Evolutionary conservation across 1,140 invertebrate genomes (phyloP).

Genomic region (Drosophila bipectinata): DNA sequence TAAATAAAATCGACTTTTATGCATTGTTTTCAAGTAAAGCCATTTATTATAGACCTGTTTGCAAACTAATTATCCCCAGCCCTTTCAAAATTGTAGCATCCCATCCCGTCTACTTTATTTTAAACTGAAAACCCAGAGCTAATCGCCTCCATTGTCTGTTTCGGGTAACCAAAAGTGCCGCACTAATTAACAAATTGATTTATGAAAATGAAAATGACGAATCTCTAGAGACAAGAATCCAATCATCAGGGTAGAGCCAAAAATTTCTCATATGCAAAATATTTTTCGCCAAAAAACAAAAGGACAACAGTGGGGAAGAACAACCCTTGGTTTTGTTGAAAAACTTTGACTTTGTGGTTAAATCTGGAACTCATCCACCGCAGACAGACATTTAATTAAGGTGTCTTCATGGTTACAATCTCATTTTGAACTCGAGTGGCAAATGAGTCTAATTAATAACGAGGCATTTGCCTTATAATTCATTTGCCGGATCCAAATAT

Average conservation of each 20-base stretch:
- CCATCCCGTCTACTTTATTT: neutral
- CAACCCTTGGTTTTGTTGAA: constrained; percentile 45
- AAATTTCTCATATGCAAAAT: constrained; percentile 44
- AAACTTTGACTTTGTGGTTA: constrained; percentile 73
- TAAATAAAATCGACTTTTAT: neutral
- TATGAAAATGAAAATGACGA: constrained; percentile 81
- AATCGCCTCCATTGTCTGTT: constrained; percentile 58
- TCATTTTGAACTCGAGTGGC: constrained; percentile 58
- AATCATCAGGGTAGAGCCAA: constrained; percentile 36
- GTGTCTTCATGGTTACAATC: constrained; percentile 78
- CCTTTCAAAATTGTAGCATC: neutral
- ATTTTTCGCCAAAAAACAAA: constrained; percentile 44
- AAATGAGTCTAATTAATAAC: constrained; percentile 84
- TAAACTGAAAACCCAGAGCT: constrained; percentile 23
- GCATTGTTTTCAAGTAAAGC: neutral
- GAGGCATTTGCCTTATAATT: constrained; percentile 82
- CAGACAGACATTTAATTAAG: constrained; percentile 82
- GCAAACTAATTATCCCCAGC: constrained; percentile 18
- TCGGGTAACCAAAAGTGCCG: constrained; percentile 56
- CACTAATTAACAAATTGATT: constrained; percentile 83
- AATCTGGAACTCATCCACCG: constrained; percentile 47
- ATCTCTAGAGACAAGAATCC: constrained; percentile 46
- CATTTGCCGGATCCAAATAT: constrained; percentile 36
- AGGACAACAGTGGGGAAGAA: constrained; percentile 17
- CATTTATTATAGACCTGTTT: neutral